Evolutionary conservation across 37 sponge, comb jelly and placozoan species (phyloP).

Genomic region (Oopsacas minuta): DNA sequence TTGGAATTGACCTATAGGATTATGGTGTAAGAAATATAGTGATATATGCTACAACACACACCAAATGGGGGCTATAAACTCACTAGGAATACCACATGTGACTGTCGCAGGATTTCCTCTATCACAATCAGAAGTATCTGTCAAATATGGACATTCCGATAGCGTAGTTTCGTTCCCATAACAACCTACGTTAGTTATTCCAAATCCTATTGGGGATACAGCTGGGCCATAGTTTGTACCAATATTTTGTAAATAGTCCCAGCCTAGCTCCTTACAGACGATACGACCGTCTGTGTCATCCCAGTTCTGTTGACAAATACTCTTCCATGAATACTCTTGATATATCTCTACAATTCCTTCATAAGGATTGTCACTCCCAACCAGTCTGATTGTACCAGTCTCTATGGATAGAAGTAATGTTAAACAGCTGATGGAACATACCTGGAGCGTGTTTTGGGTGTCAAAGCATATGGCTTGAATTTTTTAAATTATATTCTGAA

Average conservation of each 20-base stretch:
- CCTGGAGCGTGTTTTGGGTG: no score
- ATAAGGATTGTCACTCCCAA: not conserved
- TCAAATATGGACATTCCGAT: not conserved
- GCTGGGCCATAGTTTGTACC: not conserved
- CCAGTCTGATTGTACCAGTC: not conserved
- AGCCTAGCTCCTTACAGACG: constrained; percentile 28
- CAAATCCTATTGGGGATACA: not conserved
- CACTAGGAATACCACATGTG: not conserved
- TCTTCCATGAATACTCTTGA: constrained; percentile 16
- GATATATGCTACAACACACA: not conserved
- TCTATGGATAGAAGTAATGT: not conserved
- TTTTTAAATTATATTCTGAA: no score
- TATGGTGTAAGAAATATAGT: not conserved
- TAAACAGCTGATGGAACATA: no score
- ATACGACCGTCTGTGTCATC: constrained; percentile 10
- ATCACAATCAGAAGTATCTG: not conserved
- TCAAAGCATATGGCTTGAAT: no score
- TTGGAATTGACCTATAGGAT: not conserved
- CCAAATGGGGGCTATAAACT: not conserved
- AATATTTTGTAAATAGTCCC: not conserved
- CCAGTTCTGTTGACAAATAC: constrained; percentile 18
- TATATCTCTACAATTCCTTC: constrained; percentile 22
- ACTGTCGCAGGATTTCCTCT: not conserved
- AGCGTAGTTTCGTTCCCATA: not conserved
- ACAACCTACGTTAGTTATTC: not conserved